Evolutionary conservation across 2,113 vertebrate genomes (phyloP).

Genomic region (Muntiacus muntjak): DNA sequence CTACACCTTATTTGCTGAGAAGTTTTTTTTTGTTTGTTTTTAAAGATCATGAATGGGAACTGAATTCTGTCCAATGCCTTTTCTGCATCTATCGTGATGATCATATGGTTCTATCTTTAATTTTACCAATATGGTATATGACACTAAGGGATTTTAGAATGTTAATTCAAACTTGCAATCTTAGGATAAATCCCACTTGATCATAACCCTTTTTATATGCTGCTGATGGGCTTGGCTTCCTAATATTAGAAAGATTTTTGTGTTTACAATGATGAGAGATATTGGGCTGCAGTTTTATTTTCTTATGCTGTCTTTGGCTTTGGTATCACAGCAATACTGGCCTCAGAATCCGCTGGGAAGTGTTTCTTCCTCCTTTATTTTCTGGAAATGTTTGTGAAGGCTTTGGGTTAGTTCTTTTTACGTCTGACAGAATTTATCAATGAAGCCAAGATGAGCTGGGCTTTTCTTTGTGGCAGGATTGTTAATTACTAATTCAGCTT

Average conservation of each 20-base stretch:
- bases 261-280: background rate
- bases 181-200: background rate
- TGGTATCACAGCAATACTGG: background rate
- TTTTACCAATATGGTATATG: background rate
- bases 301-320: background rate
- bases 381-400: background rate
- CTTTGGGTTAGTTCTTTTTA: background rate
- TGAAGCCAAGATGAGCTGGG: background rate
- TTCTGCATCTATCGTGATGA: background rate
- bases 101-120: background rate
- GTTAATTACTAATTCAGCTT: background rate
- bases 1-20: background rate
- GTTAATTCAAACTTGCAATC: background rate
- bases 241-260: background rate
- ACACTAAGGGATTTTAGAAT: background rate
- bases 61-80: background rate
- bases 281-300: background rate
- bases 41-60: background rate
- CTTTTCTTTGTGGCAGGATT: background rate
- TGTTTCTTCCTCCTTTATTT: background rate
- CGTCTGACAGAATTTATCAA: background rate
- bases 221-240: background rate
- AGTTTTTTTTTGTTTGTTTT: background rate
- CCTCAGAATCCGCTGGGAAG: background rate
- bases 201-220: background rate